Conservation (phyloP, 2,797 vertebrate species). For the Artibeus jamaicensis region DNA sequence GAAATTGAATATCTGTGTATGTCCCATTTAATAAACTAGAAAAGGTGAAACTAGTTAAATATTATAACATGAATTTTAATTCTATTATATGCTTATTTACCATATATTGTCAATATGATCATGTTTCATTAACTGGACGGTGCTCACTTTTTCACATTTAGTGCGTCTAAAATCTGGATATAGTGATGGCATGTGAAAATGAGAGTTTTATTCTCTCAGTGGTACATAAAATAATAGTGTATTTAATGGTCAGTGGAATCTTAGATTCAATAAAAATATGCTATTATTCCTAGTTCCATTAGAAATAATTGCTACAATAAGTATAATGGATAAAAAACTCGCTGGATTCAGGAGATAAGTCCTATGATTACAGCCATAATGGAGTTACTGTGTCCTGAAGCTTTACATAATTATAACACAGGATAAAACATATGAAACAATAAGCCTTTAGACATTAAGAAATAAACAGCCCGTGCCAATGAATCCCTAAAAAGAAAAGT, state of each 20-base stretch:
- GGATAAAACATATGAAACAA: background rate
- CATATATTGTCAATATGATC: background rate
- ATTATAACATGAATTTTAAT: background rate
- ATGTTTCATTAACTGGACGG: background rate
- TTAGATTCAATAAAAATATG: background rate
- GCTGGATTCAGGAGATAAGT: background rate
- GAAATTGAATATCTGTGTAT: background rate
- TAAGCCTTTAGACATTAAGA: background rate
- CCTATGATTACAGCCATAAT: background rate
- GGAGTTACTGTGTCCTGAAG: background rate
- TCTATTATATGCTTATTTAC: background rate
- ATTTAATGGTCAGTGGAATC: constrained; percentile 2
- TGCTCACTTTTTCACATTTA: background rate
- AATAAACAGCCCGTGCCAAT: background rate
- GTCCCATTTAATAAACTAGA: background rate
- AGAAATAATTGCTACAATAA: background rate
- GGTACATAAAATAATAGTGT: background rate
- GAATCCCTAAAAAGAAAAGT: background rate
- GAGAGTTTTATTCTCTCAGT: background rate
- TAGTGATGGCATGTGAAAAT: background rate
- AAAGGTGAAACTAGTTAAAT: background rate
- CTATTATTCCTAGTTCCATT: background rate
- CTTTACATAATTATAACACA: background rate
- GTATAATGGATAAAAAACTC: background rate
- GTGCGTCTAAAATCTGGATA: background rate